A percentile compares a stretch with the other conserved stretches of the same genome.
Evolutionary conservation across 2,797 vertebrate genomes (phyloP).

Genomic region (Peromyscus eremicus): DNA sequence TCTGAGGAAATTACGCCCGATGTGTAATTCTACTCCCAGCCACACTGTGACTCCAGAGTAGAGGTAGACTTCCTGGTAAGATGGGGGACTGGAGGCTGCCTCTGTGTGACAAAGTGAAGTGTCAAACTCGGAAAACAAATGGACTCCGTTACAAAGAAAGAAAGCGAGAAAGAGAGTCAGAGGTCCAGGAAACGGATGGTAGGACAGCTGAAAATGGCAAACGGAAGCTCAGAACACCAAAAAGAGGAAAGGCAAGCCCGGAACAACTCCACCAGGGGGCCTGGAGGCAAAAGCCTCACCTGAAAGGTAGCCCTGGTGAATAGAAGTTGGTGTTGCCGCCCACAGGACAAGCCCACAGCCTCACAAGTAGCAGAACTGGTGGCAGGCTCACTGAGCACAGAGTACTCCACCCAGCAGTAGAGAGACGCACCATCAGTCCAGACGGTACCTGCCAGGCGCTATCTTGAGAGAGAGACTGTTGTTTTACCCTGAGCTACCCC

Average conservation of each 20-base stretch:
- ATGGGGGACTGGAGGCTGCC: neutral
- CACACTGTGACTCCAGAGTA: neutral
- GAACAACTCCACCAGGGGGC: neutral
- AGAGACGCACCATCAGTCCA: neutral
- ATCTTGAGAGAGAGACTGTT: neutral
- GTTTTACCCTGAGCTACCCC: neutral
- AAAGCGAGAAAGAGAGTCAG: neutral
- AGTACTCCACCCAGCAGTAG: neutral
- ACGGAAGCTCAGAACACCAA: neutral
- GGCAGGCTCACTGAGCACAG: neutral
- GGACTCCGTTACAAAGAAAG: neutral
- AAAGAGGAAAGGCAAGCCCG: neutral
- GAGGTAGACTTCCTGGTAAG: neutral
- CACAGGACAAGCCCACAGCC: neutral
- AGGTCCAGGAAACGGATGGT: neutral
- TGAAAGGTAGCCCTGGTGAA: neutral
- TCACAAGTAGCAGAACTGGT: neutral
- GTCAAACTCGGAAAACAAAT: neutral
- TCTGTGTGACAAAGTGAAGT: neutral
- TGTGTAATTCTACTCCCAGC: constrained; percentile 6
- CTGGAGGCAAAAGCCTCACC: neutral
- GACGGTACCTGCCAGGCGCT: neutral
- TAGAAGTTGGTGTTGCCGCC: neutral
- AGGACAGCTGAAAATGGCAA: neutral
- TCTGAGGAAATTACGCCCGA: neutral